Evolutionary conservation across 2,888 invertebrate genomes (phyloP), one percentile per base, ranked within the genome.

Genomic region (Zygaena filipendulae): DNA sequence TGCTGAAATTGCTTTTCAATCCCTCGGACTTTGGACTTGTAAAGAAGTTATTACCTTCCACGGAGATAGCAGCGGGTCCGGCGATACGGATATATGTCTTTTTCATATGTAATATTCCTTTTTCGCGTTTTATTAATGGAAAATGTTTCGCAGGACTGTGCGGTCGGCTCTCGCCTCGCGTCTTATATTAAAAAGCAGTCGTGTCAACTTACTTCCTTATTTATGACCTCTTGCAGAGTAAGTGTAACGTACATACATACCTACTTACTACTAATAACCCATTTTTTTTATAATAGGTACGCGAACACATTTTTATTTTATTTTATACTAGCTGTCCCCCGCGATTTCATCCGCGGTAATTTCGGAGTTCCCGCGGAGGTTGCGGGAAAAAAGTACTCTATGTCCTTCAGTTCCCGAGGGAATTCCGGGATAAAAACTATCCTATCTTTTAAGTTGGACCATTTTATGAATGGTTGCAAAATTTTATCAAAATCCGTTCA

Each of bases 21-120:
- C 81, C 81, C 80, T 79, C 80, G 81, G 81, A 81, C 81, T 81
- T 81, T 80, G 79, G 81, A 81, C 81, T 81, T 81, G 81, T 81
- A 81, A 81, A 81, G 81, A 81, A 81, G 80, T 81, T 81, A 81
- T 81, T 81, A 81, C 81, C 81, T 81, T 77, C 75, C 68, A 59
- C 68, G 68, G 64, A 81, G 79, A 79, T 77, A 79, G 75, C 77
- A 74, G 61, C 74, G 71, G 77, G 72, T 72, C 72, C 70, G 67
- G 63, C 74, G 77, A 77, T 77, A 77, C 79, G 77, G 75, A 77
- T 79, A 77, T 74, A 75, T 75, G 75, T 75, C 75, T 71, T 71
- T 77, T 77, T 75, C 77, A 71, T 75, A 79, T 77, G 79, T 80
- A 79, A 80, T 80, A 80, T 80, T 80, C 80, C 77, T 74, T 77